phyloP scores from a whole-genome alignment of 1,140 invertebrate genomes.

The Drosophila seguyi region DNA sequence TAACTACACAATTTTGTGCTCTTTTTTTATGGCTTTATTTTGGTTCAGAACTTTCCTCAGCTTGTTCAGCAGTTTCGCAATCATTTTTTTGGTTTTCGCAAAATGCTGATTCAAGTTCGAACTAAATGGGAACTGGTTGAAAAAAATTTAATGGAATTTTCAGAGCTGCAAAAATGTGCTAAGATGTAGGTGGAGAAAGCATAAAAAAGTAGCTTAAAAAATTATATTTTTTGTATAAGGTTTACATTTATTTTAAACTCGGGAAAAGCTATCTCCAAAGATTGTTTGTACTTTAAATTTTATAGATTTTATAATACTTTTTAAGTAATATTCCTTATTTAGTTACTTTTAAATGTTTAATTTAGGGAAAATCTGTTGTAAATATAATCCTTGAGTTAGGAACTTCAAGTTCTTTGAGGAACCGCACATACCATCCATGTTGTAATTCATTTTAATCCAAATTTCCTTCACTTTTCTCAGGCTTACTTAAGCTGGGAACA shows the following conservation, averaged over 20 bases:
- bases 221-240: no score
- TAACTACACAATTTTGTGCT: slow-evolving; percentile 11
- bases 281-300: not conserved
- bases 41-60: slow-evolving; percentile 54
- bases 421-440: slow-evolving; percentile 42
- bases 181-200: slow-evolving; percentile 23
- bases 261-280: not conserved
- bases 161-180: slow-evolving; percentile 8
- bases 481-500: slow-evolving; percentile 15
- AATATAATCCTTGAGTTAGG: no score
- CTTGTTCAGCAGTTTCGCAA: slow-evolving; percentile 61
- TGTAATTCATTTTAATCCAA: slow-evolving; percentile 34
- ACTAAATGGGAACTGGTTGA: slow-evolving; percentile 35
- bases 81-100: slow-evolving; percentile 14
- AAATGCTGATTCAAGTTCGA: slow-evolving; percentile 28
- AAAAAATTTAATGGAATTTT: slow-evolving; percentile 19
- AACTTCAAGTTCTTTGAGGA: not conserved
- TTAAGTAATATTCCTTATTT: not conserved
- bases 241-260: no score
- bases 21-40: slow-evolving; percentile 26
- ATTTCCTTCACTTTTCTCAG: not conserved
- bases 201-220: not conserved
- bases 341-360: not conserved
- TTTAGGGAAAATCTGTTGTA: not conserved
- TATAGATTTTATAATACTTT: not conserved